Conservation (phyloP, 2,888 invertebrate species). For the Carterocephalus palaemon region DNA sequence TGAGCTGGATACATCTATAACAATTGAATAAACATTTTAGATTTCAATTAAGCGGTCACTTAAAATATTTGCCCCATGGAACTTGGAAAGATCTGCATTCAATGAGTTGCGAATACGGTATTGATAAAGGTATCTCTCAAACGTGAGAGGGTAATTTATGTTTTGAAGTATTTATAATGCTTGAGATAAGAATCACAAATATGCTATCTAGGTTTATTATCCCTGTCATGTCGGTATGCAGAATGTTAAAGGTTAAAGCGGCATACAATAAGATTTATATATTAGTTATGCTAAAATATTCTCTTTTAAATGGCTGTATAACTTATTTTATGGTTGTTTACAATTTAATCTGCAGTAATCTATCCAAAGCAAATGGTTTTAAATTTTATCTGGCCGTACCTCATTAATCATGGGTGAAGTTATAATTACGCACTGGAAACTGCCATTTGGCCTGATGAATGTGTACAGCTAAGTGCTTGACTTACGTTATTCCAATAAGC, state of each 20-base stretch:
- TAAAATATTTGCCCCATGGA: no score
- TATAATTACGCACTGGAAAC: constrained; percentile 18
- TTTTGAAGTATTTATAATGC: no score
- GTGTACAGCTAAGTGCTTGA: constrained; percentile 6
- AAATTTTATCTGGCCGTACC: constrained; percentile 11
- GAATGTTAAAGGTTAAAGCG: constrained; percentile 21
- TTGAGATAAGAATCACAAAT: background rate
- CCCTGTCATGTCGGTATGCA: constrained; percentile 18
- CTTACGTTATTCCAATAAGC: constrained; percentile 21
- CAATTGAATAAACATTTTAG: constrained; percentile 36
- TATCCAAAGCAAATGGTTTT: constrained; percentile 7
- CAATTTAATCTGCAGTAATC: constrained; percentile 9
- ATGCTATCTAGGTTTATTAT: constrained; percentile 12
- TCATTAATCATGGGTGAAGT: constrained; percentile 22
- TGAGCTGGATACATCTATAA: constrained; percentile 64
- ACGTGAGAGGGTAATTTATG: no score
- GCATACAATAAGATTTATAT: constrained; percentile 6
- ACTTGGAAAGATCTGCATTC: no score
- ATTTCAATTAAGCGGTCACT: no score
- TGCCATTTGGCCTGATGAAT: constrained; percentile 17
- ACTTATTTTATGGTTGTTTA: constrained; percentile 13
- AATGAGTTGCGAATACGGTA: no score
- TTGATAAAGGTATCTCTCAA: no score
- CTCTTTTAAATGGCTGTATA: constrained; percentile 5
- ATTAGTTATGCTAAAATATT: constrained; percentile 21